Evolutionary conservation across 2,797 vertebrate genomes (phyloP), one percentile per base, ranked within the genome.

Genomic region (Alauda arvensis): DNA sequence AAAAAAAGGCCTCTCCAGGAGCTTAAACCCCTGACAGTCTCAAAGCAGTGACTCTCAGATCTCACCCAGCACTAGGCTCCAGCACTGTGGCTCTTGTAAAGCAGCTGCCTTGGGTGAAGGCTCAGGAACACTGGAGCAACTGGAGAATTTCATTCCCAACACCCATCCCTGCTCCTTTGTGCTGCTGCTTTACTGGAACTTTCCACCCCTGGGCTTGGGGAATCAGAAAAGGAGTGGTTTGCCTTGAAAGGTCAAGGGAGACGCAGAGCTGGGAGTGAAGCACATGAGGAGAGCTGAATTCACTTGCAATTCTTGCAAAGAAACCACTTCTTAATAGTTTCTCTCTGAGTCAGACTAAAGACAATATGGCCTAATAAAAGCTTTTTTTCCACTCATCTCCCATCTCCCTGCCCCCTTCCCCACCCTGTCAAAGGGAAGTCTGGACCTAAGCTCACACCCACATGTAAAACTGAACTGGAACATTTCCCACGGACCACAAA

Each of bases 241-340:
- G 85, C 75, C 46, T 72, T 49, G 76, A 85, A 87, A 94, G 85
- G 79, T 83, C 87, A 80, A 39, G 62, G 1, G 3, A 84, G 66
- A 79, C 3, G 8, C 20, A 1, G 48, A 59, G 57, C 26, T 48
- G 26, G 39, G 60, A 85, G 67, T 43, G 33, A 37, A 17, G 63
- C 14, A 40, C 40, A 28, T 4, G 20, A 82, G 48, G 33, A 81
- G 51, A 70, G 83, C 31, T 34, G 37, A 71, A 87, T 45, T 71
- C 40, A 21, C 69, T 62, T 9, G 34, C n/a, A 34, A 16, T 60
- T 60, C 65, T 70, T 71, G 56, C 52, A 68, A 34, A 69, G 74
- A 90, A 91, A 91, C 55, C 77, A 33, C 68, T 68, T 85, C 39
- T 65, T 75, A 67, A 86, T 85, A 74, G 59, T 77, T 92, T 80